These are phyloP conservation scores for Andrena praecox DNA, from an alignment of 2,888 invertebrate species.

Conservation along the genomic window DNA sequence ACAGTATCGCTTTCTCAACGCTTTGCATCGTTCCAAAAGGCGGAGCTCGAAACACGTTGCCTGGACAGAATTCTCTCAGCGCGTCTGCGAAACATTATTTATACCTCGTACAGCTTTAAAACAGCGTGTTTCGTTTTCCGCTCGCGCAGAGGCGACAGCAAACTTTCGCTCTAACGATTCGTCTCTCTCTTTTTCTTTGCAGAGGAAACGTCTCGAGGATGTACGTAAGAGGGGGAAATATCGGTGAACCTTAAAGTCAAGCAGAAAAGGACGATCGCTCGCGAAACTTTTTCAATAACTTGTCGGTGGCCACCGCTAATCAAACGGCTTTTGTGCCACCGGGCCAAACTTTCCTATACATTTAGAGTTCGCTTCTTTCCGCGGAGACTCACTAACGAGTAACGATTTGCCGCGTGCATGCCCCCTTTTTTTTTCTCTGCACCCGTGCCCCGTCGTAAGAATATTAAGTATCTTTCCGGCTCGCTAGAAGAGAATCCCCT, in stretches of 20 bases:
- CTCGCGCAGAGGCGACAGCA: conserved; percentile 3
- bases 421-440: not conserved
- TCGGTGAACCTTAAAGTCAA: conserved; percentile 54
- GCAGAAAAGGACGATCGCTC: conserved; percentile 37
- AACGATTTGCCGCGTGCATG: not conserved
- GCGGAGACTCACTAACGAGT: not conserved
- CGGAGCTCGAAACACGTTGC: conserved; percentile 55
- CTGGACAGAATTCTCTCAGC: not conserved
- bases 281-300: conserved; percentile 61
- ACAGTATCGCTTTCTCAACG: conserved; percentile 41
- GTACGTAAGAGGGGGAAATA: conserved; percentile 86
- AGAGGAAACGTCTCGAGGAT: conserved; percentile 93
- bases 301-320: conserved; percentile 20
- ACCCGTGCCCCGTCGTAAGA: not conserved
- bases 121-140: conserved; percentile 58
- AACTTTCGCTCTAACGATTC: conserved; percentile 62
- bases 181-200: conserved; percentile 87
- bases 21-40: conserved; percentile 43
- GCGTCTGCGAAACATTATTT: not conserved
- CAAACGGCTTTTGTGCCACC: conserved; percentile 17
- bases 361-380: not conserved
- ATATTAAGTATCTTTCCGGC: not conserved
- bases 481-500: conserved; percentile 6
- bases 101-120: not conserved
- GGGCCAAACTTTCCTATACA: not conserved